Percentiles rank a stretch among this genome's conserved stretches.
Evolutionary conservation across 2,113 vertebrate genomes (phyloP).

Genomic region (Glaucomys volans): DNA sequence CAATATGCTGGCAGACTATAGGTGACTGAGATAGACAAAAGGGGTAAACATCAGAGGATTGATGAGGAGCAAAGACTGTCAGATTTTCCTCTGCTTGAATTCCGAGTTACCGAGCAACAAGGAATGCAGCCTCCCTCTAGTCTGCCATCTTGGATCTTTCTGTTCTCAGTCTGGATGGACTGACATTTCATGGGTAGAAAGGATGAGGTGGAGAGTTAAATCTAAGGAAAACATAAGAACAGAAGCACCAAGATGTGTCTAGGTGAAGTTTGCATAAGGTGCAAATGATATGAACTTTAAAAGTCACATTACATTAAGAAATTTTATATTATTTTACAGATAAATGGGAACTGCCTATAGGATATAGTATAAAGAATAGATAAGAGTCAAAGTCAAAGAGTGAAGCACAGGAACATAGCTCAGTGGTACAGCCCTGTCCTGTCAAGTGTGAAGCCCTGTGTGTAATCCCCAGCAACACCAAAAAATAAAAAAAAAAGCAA

Average conservation of each 20-base stretch:
- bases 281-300: not conserved
- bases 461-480: not conserved
- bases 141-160: too few species aligned
- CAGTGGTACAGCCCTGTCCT: too few species aligned
- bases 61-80: too few species aligned
- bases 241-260: not conserved
- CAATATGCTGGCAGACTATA: too few species aligned
- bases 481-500: not conserved
- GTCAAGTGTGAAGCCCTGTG: not conserved
- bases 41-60: too few species aligned
- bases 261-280: not conserved
- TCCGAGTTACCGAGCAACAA: too few species aligned
- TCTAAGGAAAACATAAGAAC: not conserved
- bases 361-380: not conserved
- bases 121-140: too few species aligned
- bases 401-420: rapidly evolving
- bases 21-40: too few species aligned
- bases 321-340: not conserved
- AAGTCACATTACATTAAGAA: not conserved
- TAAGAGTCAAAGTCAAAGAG: not conserved
- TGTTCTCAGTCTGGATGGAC: not conserved
- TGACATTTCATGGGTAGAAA: not conserved
- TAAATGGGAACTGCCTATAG: not conserved
- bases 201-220: not conserved
- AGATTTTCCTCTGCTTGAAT: too few species aligned